phyloP scores from a whole-genome alignment of 2,797 vertebrate genomes.

The Monodelphis domestica region DNA sequence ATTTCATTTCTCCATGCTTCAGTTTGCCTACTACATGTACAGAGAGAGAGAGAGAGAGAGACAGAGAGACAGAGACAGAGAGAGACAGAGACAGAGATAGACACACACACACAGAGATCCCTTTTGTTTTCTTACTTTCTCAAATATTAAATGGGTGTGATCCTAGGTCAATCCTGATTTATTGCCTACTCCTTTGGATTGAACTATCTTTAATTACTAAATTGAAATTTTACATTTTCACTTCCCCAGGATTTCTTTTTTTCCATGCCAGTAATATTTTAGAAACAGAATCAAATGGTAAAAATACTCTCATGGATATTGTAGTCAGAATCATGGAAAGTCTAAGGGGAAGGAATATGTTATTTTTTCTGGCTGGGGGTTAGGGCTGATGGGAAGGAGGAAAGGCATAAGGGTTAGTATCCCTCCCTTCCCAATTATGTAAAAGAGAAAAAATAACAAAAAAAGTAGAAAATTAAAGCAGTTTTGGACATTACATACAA shows the following conservation, averaged over 20 bases:
- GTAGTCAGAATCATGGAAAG: not conserved
- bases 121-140: not conserved
- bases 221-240: not conserved
- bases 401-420: not conserved
- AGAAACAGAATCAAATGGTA: not conserved
- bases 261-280: not conserved
- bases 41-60: not conserved
- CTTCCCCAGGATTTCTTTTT: not conserved
- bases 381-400: not conserved
- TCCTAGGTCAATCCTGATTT: not conserved
- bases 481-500: not conserved
- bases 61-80: too few species aligned
- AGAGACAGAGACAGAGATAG: too few species aligned
- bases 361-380: not conserved
- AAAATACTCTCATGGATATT: not conserved
- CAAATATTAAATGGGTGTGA: not conserved
- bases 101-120: too few species aligned
- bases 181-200: not conserved
- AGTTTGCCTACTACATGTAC: not conserved
- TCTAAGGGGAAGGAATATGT: not conserved
- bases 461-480: not conserved
- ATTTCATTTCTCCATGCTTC: not conserved
- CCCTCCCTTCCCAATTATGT: not conserved
- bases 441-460: not conserved
- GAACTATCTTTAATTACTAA: not conserved